Conservation (phyloP, 2,888 invertebrate species). For the Eucera pruinosa region DNA sequence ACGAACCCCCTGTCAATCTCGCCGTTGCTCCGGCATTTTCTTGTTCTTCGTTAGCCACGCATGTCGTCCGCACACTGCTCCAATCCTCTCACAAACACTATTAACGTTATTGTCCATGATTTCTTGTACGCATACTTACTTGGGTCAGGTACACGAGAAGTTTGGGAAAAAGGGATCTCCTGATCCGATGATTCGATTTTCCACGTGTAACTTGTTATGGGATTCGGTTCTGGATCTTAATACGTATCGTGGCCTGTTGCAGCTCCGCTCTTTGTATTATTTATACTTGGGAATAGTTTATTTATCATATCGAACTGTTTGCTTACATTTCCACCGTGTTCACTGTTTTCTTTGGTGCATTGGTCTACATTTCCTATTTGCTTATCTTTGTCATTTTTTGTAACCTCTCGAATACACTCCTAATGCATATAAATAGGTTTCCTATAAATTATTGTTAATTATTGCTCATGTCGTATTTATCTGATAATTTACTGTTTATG, state of each 20-base stretch:
- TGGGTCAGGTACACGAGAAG: background rate
- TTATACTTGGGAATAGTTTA: too few species aligned
- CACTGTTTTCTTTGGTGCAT: too few species aligned
- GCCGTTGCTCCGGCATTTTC: conserved; percentile 51
- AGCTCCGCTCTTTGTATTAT: background rate
- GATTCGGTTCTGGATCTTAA: background rate
- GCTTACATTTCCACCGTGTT: too few species aligned
- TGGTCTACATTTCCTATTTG: too few species aligned
- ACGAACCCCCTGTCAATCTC: conserved; percentile 55
- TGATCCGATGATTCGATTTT: background rate
- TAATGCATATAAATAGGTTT: too few species aligned
- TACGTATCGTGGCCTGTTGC: background rate
- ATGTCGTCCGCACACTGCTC: conserved; percentile 27
- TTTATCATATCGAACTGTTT: too few species aligned
- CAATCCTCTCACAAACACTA: conserved; percentile 17
- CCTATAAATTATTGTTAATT: too few species aligned
- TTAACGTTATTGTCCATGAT: conserved; percentile 7
- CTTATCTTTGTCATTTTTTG: too few species aligned
- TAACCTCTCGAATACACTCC: too few species aligned
- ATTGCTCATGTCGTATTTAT: too few species aligned
- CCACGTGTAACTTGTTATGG: background rate
- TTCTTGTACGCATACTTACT: conserved; percentile 16
- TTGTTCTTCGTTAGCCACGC: conserved; percentile 64
- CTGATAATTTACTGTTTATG: too few species aligned
- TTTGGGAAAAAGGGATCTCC: background rate